Evolutionary conservation across 92 coral and sea anemone species (phyloP), one percentile per base, ranked within the genome.

Genomic region (Desmophyllum pertusum): DNA sequence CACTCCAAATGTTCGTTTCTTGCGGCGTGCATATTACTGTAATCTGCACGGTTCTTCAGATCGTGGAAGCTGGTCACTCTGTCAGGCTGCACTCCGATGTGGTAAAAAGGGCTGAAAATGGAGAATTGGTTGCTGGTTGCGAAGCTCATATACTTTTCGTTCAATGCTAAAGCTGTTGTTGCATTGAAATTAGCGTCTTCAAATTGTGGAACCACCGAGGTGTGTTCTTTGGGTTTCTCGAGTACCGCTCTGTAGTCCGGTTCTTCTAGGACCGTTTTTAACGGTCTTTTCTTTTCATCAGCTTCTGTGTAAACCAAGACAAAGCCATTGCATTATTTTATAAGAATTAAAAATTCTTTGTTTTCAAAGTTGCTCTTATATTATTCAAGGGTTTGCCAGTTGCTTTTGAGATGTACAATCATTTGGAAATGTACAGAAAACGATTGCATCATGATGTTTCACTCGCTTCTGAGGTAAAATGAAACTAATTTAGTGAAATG

Each of bases 41-140:
- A 83, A 36, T 40, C 79, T 71, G 57, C 57, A 18, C 39, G 35
- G 29, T 13, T 46, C 30, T n/a, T 68, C 6, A 59, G 31, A 6
- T 48, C 50, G 10, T 50, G 69, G 31, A 53, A 3, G 69, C 21
- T 72, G 15, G 36, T 43, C 52, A 74, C 10, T 31, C n/a, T 33
- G 13, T 42, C 72, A 40, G 79, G 79, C 33, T 33, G 65, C 9
- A 37, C 33, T 2, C n/a, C 43, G 45, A 82, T 3, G 19, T 43
- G 45, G 72, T 59, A 72, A 29, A 55, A 42, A 11, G 86, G 86
- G 46, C 50, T 82, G 55, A 70, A 82, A 29, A 73, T 82, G 71
- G 69, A 55, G 71, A 71, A 31, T 14, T 55, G 72, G 27, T 19
- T 31, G 53, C 55, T 10, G 37, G 27, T 11, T 70, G 52, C 11